These are phyloP conservation scores for Sceliomorpha sp. DNA, from an alignment of 2,888 invertebrate species.

Conservation along the genomic window DNA sequence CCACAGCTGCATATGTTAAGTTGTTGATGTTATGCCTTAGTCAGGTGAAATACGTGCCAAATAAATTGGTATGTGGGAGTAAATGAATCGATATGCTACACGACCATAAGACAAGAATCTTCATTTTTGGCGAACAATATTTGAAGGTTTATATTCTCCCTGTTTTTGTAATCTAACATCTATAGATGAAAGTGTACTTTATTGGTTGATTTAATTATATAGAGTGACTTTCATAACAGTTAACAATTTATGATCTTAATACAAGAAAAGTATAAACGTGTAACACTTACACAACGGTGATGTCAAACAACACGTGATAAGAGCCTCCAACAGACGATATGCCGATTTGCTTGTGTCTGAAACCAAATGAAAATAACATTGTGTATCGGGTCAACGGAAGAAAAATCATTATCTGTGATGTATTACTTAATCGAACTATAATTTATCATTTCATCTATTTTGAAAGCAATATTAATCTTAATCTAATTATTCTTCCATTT, in stretches of 20 bases:
- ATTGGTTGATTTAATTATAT: no score
- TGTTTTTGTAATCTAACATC: no score
- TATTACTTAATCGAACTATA: slow-evolving; percentile 22
- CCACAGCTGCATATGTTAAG: slow-evolving; percentile 68
- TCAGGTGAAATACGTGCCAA: no score
- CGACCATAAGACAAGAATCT: no score
- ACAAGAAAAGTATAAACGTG: slow-evolving; percentile 40
- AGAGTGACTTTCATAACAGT: background rate
- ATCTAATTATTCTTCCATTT: background rate
- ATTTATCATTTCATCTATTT: slow-evolving; percentile 11
- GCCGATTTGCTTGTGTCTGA: slow-evolving; percentile 74
- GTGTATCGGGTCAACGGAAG: background rate
- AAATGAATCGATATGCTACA: no score
- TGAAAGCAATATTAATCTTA: background rate
- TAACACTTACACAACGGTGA: slow-evolving; percentile 72
- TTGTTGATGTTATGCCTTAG: slow-evolving; percentile 38
- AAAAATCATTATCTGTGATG: slow-evolving; percentile 10
- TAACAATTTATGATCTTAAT: slow-evolving; percentile 49
- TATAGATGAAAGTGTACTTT: no score
- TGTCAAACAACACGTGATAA: slow-evolving; percentile 75
- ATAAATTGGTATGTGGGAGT: no score
- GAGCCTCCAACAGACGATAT: slow-evolving; percentile 73
- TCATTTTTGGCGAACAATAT: no score
- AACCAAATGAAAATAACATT: slow-evolving; percentile 50
- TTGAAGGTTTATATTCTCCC: no score